Evolutionary conservation across 2,797 vertebrate species (phyloP).

Genomic region (Pipistrellus kuhlii): DNA sequence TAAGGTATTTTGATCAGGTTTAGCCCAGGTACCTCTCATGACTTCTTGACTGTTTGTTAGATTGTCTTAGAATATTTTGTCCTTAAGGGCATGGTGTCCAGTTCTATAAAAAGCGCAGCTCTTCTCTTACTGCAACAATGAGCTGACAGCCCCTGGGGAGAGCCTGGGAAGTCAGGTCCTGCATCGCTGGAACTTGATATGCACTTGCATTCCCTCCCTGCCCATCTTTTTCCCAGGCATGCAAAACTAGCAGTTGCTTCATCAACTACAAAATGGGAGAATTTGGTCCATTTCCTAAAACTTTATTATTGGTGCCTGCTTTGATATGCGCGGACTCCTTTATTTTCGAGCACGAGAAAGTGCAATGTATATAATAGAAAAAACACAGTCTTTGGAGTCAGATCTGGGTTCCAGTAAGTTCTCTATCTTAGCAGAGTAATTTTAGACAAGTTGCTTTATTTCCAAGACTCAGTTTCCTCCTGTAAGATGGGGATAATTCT

Average conservation of each 20-base stretch:
- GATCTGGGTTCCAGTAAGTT: conserved; percentile 27
- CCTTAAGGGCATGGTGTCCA: not conserved
- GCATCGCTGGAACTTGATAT: not conserved
- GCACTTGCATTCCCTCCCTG: not conserved
- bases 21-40: not conserved
- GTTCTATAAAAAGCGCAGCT: not conserved
- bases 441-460: conserved; percentile 1
- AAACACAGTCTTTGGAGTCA: not conserved
- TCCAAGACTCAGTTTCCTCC: not conserved
- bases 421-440: not conserved
- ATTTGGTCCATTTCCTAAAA: conserved; percentile 5
- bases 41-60: conserved; percentile 32
- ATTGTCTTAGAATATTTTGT: not conserved
- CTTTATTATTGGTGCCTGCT: conserved; percentile 11
- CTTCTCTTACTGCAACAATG: not conserved
- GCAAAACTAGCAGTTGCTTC: not conserved
- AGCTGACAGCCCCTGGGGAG: not conserved
- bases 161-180: not conserved
- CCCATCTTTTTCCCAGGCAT: not conserved
- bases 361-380: not conserved
- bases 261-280: not conserved
- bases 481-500: not conserved
- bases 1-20: conserved; percentile 20
- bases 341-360: conserved; percentile 52
- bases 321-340: not conserved